Percentiles rank a stretch among this genome's conserved stretches.
phyloP scores from a whole-genome alignment of 1,140 invertebrate genomes.

The Drosophila pachea region DNA sequence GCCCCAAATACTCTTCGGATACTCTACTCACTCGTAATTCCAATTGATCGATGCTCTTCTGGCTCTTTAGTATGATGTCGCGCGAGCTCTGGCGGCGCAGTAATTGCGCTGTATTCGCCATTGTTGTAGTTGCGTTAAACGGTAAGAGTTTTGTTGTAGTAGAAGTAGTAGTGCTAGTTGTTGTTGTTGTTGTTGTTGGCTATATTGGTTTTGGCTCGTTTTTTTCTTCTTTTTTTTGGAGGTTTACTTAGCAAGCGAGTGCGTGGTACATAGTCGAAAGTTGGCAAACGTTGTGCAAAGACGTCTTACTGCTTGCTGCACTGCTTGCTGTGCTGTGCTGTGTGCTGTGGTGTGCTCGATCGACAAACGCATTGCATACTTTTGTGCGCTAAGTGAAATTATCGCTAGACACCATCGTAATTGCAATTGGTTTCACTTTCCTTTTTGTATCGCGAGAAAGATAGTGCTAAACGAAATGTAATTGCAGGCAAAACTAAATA shows the following conservation, averaged over 20 bases:
- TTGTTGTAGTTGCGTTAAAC: conserved; percentile 67
- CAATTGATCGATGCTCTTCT: conserved; percentile 89
- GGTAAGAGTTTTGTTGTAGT: conserved; percentile 25
- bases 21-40: conserved; percentile 85
- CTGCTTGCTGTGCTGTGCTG: conserved; percentile 14
- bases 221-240: background rate
- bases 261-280: conserved; percentile 2
- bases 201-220: background rate
- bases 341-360: conserved; percentile 10
- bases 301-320: conserved; percentile 4
- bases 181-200: conserved; percentile 7
- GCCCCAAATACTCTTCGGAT: background rate
- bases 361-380: conserved; percentile 37
- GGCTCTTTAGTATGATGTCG: conserved; percentile 81
- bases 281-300: conserved; percentile 9
- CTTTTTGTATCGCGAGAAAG: background rate
- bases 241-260: conserved; percentile 4
- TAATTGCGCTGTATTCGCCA: conserved; percentile 94
- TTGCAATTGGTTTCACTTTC: background rate
- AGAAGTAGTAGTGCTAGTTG: too few species aligned
- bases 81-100: conserved; percentile 91
- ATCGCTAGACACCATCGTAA: conserved; percentile 19
- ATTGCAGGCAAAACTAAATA: conserved; percentile 4
- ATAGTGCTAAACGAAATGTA: conserved; percentile 14
- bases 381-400: conserved; percentile 27